Percentiles rank a stretch among this genome's conserved stretches.
These are phyloP conservation scores for Andrena trimmerana DNA, from an alignment of 2,888 invertebrate species.

Conservation along the genomic window DNA sequence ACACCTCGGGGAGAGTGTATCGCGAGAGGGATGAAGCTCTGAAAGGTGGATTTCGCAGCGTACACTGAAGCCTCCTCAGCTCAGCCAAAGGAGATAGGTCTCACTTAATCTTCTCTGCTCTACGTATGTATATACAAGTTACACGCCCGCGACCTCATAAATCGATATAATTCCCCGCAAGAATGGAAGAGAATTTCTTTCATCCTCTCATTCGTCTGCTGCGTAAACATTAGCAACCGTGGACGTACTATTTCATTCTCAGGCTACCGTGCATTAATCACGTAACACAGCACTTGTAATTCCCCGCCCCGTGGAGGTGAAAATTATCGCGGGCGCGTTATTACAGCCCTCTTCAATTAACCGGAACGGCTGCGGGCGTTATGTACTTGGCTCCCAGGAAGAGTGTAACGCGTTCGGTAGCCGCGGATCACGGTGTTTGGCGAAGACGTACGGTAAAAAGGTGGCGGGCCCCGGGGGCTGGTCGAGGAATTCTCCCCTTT, in stretches of 20 bases:
- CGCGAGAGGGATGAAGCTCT: slow-evolving; percentile 5
- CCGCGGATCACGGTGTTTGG: background rate
- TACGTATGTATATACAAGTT: slow-evolving; percentile 1
- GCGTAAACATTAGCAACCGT: background rate
- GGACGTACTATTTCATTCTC: background rate
- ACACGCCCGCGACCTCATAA: slow-evolving; percentile 11
- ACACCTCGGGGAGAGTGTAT: background rate
- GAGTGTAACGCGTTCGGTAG: background rate
- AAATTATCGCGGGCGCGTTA: slow-evolving; percentile 35
- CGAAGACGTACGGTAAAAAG: background rate
- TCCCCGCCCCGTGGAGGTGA: background rate
- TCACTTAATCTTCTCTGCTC: slow-evolving; percentile 7
- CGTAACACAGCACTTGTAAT: slow-evolving; percentile 7
- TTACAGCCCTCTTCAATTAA: slow-evolving; percentile 40
- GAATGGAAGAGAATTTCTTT: slow-evolving; percentile 12
- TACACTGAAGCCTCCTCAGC: background rate
- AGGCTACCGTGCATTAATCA: slow-evolving; percentile 5
- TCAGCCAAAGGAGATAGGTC: background rate
- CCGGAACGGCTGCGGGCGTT: slow-evolving; percentile 1
- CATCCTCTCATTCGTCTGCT: background rate
- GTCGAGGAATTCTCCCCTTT: background rate
- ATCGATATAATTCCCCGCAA: background rate
- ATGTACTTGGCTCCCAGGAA: too few species aligned
- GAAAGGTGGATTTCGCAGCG: background rate
- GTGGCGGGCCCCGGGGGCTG: background rate